Base-by-base conservation (phyloP, 2,888 invertebrate genomes). In the Volucella inanis region DNA sequence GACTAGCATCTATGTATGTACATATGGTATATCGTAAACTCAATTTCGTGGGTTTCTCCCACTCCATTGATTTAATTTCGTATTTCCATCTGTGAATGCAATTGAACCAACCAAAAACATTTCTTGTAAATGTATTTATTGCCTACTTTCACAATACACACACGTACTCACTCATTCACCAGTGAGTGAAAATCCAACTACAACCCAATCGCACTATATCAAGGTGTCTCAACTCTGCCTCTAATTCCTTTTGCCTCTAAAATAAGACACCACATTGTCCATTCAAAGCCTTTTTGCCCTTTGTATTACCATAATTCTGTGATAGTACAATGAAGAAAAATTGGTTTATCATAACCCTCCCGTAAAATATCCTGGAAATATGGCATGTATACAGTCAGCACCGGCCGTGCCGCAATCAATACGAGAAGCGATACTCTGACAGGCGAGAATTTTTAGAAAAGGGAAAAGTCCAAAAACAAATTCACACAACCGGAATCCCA, bases 251-350 rank as follows among this genome's bases (percentile, higher is more conserved):
- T 49, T 9, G 65, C 57, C 50, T 50, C 39, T 41, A 50, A 65
- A 57, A 31, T 67, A 75, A 75, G 49, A 64, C 61, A 71, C 59
- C 52, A 39, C 50, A 67, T 47, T 71, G 65, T 70, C 77, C 65
- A 77, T 77, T 77, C 14, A 65, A 71, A 59, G 76, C 43, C 41
- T 31, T 55, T 31, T 6, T 31, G 31, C 31, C 57, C 57, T 54
- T 75, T 70, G 81, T 77, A 82, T 82, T 82, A 82, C 55, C 82
- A 82, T 82, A 82, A 82, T 72, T 82, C 72, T 55, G 65, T 82
- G 49, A 31, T 31, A 31, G 31, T 54, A 59, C 39, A 64, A 59
- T 59, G 49, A 62, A 62, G 52, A 59, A 50, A 76, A 81, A 81
- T 81, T 81, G 76, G 70, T 64, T 76, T 68, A 76, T 39, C 64